Percentiles rank a stretch among this genome's conserved stretches.
phyloP scores from a whole-genome alignment of 1,140 invertebrate genomes.

The Drosophila eugracilis region DNA sequence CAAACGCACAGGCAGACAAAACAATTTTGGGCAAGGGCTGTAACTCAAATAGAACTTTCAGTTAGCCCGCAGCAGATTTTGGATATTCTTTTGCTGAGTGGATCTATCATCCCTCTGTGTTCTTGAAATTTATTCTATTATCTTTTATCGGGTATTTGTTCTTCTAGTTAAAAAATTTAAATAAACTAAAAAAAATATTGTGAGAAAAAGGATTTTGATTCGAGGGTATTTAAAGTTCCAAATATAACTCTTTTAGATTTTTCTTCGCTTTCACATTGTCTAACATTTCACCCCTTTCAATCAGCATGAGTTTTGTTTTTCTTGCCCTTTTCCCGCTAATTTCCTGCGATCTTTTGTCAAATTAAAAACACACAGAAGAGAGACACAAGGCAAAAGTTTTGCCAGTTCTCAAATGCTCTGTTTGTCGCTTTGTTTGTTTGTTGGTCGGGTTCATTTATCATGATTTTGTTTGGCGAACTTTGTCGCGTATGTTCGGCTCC shows the following conservation, averaged over 20 bases:
- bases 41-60: not conserved
- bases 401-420: constrained; percentile 11
- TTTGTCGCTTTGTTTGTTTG: constrained; percentile 52
- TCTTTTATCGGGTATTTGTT: not conserved
- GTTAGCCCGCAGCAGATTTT: constrained; percentile 39
- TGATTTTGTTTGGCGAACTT: constrained; percentile 82
- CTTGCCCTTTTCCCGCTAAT: constrained; percentile 72
- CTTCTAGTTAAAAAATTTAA: not conserved
- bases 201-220: not conserved
- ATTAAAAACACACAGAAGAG: constrained; percentile 63
- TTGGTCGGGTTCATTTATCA: constrained; percentile 79
- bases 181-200: not conserved
- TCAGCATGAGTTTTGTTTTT: constrained; percentile 73
- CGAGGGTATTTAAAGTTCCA: not conserved
- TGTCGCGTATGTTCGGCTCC: constrained; percentile 52
- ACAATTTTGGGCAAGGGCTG: not conserved
- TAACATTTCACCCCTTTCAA: constrained; percentile 67
- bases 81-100: not conserved
- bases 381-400: constrained; percentile 56
- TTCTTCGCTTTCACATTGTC: not conserved
- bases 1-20: constrained; percentile 1
- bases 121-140: not conserved
- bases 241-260: not conserved
- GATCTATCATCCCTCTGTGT: not conserved
- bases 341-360: constrained; percentile 75